Evolutionary conservation across 2,888 invertebrate species (phyloP), one percentile per base, ranked within the genome.

Genomic region (Thera obeliscata): DNA sequence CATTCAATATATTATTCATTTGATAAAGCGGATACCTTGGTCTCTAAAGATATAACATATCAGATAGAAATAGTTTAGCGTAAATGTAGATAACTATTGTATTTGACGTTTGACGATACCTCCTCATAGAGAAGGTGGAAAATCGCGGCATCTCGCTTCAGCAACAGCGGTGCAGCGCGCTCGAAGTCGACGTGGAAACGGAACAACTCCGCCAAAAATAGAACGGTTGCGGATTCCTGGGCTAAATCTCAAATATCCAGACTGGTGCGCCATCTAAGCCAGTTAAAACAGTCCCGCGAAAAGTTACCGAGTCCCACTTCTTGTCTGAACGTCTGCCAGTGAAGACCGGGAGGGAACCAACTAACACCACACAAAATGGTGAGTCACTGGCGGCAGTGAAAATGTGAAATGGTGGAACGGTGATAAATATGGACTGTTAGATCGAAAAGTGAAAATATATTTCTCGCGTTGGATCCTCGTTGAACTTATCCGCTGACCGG

Each of bases 321-420:
- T 96, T 95, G 95, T 96, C 95, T 94, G 95, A 94, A 92, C 95
- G 95, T 95, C 95, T 95, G 95, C 95, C 95, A 95, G 95, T 95
- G 95, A 95, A 95, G 95, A 95, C 93, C 94, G 92, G 94, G 94
- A 94, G 93, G 93, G 93, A 94, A 93, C 92, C 92, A 94, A 94
- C 94, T 91, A 94, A 93, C 94, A 95, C 94, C 95, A 92, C 94
- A 95, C 94, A 95, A 95, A 95, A 95, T 95, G 95, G 95, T 95
- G 95, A 95, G 95, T 94, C 88, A 84, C 84, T 83, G 85, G 87
- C 84, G 86, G 77, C 88, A 89, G 92, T 91, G 91, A 89, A 85
- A 85, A 81, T 85, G 91, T 91, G 91, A 87, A 86, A 87, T 85
- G 87, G 90, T 90, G 88, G 87, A 73, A 84, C 82, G 90, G 93